Evolutionary conservation across 2,797 vertebrate species (phyloP).

Genomic region (Poecilia gillii): DNA sequence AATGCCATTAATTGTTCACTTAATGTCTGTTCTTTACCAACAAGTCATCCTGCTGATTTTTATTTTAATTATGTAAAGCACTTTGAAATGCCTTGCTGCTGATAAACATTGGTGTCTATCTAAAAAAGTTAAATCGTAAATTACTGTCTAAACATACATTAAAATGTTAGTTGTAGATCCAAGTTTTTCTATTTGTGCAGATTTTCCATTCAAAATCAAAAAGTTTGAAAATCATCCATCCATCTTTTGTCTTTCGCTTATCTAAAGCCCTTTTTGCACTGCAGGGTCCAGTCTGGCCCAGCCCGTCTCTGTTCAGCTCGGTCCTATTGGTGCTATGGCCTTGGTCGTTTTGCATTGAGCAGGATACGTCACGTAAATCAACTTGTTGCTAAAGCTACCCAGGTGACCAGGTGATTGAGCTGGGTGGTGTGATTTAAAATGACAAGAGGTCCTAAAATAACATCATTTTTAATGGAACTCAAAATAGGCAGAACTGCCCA

Average conservation of each 20-base stretch:
- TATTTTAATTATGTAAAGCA: too few relatives aligned
- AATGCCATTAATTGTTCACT: neutral
- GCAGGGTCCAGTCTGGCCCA: neutral
- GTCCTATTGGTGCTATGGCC: too few relatives aligned
- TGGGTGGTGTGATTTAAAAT: too few relatives aligned
- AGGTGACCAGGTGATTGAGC: too few relatives aligned
- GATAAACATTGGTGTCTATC: neutral
- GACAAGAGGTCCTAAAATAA: too few relatives aligned
- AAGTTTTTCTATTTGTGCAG: neutral
- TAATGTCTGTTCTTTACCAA: neutral
- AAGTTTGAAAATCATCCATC: neutral
- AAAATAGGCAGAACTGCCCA: too few relatives aligned
- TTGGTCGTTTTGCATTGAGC: too few relatives aligned
- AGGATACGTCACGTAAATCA: too few relatives aligned
- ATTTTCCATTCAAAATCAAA: neutral
- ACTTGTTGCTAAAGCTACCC: too few relatives aligned
- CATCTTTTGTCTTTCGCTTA: neutral
- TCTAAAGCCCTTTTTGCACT: neutral
- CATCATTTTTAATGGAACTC: too few relatives aligned
- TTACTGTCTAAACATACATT: neutral
- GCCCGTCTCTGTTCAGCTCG: too few relatives aligned
- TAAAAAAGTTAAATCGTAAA: neutral
- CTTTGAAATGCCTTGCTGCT: too few relatives aligned
- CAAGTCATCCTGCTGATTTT: neutral
- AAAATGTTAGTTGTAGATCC: neutral